These are phyloP conservation scores for Eleginops maclovinus DNA, from an alignment of 2,113 vertebrate species.

Conservation along the genomic window DNA sequence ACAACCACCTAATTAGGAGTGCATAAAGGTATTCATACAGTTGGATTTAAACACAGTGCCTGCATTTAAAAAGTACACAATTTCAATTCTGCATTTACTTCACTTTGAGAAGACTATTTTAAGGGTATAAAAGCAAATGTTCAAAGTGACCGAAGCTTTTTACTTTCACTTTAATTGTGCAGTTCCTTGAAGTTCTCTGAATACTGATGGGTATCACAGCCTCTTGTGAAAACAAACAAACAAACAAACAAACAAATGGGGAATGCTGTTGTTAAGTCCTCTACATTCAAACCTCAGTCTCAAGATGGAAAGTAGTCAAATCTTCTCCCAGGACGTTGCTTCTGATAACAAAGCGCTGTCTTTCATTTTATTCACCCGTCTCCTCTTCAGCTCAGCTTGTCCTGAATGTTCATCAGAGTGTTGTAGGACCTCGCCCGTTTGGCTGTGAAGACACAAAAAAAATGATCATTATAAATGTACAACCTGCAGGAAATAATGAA, in stretches of 20 bases:
- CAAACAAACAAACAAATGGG: neutral
- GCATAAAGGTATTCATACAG: neutral
- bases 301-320: neutral
- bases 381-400: conserved; percentile 89
- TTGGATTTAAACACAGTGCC: neutral
- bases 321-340: neutral
- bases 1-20: conserved; percentile 32
- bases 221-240: conserved; percentile 1
- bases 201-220: conserved; percentile 18
- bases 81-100: neutral
- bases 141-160: conserved; percentile 24
- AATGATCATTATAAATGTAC: neutral
- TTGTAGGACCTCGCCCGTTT: conserved; percentile 91
- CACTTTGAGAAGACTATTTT: neutral
- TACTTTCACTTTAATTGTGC: neutral
- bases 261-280: neutral
- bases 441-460: conserved; percentile 83
- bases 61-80: neutral
- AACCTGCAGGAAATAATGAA: neutral
- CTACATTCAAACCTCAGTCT: conserved; percentile 23
- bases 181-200: conserved; percentile 15
- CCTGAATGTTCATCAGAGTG: conserved; percentile 92
- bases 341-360: neutral
- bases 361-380: neutral
- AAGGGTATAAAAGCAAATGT: conserved; percentile 6